A percentile compares a stretch with the other conserved stretches of the same genome.
Conservation (phyloP, 2,113 vertebrate species). For the Chauna torquata region DNA sequence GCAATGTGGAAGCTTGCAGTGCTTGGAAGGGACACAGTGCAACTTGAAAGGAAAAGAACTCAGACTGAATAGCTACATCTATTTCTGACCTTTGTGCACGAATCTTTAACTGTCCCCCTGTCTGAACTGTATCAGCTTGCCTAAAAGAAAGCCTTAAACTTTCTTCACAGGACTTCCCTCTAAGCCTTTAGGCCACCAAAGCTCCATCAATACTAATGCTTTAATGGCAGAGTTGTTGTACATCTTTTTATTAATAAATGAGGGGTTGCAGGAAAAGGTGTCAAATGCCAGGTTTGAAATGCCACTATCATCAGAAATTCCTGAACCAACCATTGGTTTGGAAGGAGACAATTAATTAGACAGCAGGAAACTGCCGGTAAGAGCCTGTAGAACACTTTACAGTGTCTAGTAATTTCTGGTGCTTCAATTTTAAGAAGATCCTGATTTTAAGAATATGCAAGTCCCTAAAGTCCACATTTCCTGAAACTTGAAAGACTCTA, state of each 20-base stretch:
- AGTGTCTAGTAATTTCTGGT: neutral
- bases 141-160: neutral
- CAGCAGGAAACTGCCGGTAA: neutral
- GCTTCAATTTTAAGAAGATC: neutral
- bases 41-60: neutral
- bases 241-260: neutral
- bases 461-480: neutral
- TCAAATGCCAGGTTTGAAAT: neutral
- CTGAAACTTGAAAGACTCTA: neutral
- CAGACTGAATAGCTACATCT: neutral
- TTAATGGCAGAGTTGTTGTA: neutral
- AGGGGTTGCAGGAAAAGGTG: neutral
- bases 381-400: neutral
- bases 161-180: neutral
- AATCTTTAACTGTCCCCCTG: rapidly evolving
- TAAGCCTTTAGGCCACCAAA: neutral
- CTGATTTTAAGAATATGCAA: neutral
- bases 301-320: neutral
- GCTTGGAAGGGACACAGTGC: neutral
- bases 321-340: neutral
- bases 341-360: neutral
- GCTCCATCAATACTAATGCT: neutral
- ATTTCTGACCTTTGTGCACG: neutral
- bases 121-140: neutral
- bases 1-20: neutral